Conservation (phyloP, 2,888 invertebrate genomes). For the Xanthostigma xanthostigma region DNA sequence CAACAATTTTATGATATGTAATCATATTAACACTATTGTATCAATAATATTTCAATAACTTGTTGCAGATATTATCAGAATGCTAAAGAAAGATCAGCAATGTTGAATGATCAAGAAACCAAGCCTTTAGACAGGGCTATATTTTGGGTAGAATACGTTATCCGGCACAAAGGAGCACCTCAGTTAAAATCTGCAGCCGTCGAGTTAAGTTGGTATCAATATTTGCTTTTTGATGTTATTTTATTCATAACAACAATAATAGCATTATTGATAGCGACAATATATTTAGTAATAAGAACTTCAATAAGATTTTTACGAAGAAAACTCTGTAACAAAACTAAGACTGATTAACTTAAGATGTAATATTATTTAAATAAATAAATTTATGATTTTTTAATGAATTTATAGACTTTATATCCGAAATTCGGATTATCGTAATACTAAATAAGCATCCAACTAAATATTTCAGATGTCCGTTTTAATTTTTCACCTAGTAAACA, state of each 20-base stretch:
- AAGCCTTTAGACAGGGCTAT: constrained; percentile 6
- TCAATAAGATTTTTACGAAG: too few relatives aligned
- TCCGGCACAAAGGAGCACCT: constrained; percentile 4
- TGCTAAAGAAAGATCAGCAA: not conserved
- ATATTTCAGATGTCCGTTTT: too few relatives aligned
- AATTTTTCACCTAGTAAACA: too few relatives aligned
- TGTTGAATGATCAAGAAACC: constrained; percentile 5
- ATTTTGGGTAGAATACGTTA: constrained; percentile 7
- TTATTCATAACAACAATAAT: not conserved
- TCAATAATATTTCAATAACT: not conserved
- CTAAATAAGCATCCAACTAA: too few relatives aligned
- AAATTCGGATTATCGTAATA: too few relatives aligned
- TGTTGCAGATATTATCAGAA: constrained; percentile 5
- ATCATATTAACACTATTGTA: not conserved
- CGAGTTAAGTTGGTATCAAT: constrained; percentile 3
- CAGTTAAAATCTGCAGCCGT: constrained; percentile 4
- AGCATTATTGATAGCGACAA: not conserved
- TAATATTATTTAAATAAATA: too few relatives aligned
- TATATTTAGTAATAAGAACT: too few relatives aligned
- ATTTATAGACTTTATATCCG: too few relatives aligned
- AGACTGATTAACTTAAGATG: too few relatives aligned
- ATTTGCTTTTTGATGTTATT: constrained; percentile 7
- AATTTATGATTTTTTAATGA: too few relatives aligned
- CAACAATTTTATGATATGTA: not conserved
- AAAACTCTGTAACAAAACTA: too few relatives aligned